Conservation (phyloP, 2,113 vertebrate species). For the Seriola rivoliana region DNA sequence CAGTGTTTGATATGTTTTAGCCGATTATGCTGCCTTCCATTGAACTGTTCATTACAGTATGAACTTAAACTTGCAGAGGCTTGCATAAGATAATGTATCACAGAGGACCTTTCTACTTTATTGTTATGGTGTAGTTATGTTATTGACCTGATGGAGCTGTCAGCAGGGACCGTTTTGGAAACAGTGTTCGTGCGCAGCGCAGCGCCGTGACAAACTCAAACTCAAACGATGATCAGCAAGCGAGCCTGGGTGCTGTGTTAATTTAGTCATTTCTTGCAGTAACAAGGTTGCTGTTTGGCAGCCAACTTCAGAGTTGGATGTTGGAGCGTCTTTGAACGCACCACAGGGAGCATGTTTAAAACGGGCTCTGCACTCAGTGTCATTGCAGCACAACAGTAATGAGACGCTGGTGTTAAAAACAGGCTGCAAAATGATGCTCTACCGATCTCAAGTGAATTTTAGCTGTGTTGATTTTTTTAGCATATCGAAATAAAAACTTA, state of each 20-base stretch:
- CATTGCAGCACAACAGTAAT: not conserved
- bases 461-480: not conserved
- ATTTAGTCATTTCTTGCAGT: not conserved
- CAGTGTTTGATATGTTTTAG: too few species aligned
- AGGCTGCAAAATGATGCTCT: conserved; percentile 4
- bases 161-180: not conserved
- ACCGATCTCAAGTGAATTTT: not conserved
- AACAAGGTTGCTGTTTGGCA: conserved; percentile 3
- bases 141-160: not conserved
- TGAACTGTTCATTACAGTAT: not conserved
- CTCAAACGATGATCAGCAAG: not conserved
- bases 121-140: not conserved
- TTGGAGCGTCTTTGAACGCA: not conserved
- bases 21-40: not conserved
- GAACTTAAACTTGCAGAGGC: not conserved
- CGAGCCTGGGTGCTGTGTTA: not conserved
- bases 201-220: not conserved
- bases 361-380: not conserved
- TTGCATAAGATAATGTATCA: not conserved
- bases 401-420: not conserved
- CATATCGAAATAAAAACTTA: not conserved
- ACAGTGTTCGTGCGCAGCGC: not conserved
- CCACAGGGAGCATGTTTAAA: not conserved
- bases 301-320: not conserved
- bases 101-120: not conserved